Percentiles rank a stretch among this genome's conserved stretches.
These are phyloP conservation scores for Dunckerocampus dactyliophorus DNA, from an alignment of 2,113 vertebrate species.

Conservation along the genomic window DNA sequence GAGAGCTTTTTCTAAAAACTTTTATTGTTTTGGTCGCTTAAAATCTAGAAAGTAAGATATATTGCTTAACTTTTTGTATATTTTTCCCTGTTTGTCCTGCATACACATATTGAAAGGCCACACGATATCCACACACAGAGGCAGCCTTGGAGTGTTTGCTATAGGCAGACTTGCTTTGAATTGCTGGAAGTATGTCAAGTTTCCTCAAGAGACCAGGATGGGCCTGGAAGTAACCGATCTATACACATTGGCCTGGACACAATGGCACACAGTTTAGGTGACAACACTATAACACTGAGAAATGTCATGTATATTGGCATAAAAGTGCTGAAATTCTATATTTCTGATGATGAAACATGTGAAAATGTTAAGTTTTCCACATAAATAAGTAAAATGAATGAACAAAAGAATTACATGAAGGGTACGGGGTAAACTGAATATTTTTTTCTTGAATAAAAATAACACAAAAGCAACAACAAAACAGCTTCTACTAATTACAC, in stretches of 20 bases:
- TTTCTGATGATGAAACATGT: too few species aligned
- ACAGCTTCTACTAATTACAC: background rate
- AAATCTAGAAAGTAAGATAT: too few species aligned
- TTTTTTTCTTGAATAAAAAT: too few species aligned
- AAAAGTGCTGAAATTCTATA: too few species aligned
- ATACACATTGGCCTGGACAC: background rate
- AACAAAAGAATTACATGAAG: too few species aligned
- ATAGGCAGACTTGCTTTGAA: constrained; percentile 21
- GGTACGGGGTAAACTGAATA: too few species aligned
- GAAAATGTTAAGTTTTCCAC: too few species aligned
- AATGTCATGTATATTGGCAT: too few species aligned
- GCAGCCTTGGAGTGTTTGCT: constrained; percentile 15
- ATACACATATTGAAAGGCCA: constrained; percentile 20
- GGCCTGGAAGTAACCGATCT: constrained; percentile 22
- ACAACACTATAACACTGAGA: background rate
- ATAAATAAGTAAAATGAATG: too few species aligned
- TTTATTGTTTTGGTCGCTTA: too few species aligned
- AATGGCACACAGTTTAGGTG: constrained; percentile 8
- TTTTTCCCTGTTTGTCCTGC: background rate
- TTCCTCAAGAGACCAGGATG: constrained; percentile 16
- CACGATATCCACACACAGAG: background rate
- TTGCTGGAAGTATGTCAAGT: constrained; percentile 18
- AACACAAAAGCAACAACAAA: background rate
- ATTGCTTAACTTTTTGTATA: background rate
- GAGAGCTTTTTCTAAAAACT: too few species aligned